Base-by-base conservation (phyloP, 1,140 invertebrate species). In the Eumaeus atala region DNA sequence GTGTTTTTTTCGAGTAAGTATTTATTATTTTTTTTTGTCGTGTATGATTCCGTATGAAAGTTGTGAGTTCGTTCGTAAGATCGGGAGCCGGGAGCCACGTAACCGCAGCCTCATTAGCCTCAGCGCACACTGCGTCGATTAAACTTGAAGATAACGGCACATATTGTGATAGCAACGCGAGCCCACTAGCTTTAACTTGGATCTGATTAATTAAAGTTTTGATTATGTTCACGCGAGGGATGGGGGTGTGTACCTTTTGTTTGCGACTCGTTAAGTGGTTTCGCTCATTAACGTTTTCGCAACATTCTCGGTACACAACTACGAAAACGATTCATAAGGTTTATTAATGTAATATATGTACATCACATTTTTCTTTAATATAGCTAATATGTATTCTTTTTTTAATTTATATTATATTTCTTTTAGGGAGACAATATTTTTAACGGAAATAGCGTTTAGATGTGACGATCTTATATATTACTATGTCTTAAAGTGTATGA, bases 71-170 rank as follows among this genome's bases (percentile, higher is more conserved):
- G 62, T 61, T 63, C 56, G 62, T 63, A 56, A 51, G 61, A 54
- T 42, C 55, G 50, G 56, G 59, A 58, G 59, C 59, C n/a, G n/a
- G n/a, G n/a, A n/a, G n/a, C n/a, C n/a, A n/a, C n/a, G 62, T 59
- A 73, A 86, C 83, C 83, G 76, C 83, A 86, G 77, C 58, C 76
- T 86, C 83, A 80, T 86, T 86, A 86, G 79, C 69, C 74, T 58
- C 52, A 61, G 77, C 66, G 76, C 80, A 74, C 82, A 84, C 80
- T 77, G 74, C n/a, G 67, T 62, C 72, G 74, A 64, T 82, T 74
- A 81, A 83, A 84, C 77, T 83, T 70, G 53, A 62, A 77, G 75
- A 79, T 79, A 77, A 72, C 58, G 68, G 60, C 68, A 66, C 69
- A 70, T 66, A 67, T 73, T 74, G 70, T 70, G 73, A 79, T 82